Conservation (phyloP, 2,888 invertebrate genomes). For the Melieria crassipennis region DNA sequence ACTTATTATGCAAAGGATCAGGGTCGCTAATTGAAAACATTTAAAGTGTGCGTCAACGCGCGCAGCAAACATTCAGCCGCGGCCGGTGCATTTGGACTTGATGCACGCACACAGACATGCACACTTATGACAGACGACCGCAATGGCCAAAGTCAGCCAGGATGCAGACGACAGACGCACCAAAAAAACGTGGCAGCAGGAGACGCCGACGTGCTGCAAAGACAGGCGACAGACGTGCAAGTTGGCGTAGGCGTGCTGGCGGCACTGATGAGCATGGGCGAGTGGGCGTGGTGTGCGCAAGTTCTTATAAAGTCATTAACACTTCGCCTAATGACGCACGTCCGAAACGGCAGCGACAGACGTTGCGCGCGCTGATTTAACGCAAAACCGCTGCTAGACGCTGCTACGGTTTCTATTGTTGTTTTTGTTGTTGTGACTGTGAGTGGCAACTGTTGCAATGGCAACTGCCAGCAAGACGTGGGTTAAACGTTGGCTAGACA, state of each 20-base stretch:
- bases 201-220: neutral
- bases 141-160: no score
- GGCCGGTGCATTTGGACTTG: no score
- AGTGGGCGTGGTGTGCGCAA: conserved; percentile 22
- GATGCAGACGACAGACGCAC: no score
- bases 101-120: no score
- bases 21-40: no score
- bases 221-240: neutral
- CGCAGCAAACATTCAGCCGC: no score
- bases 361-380: conserved; percentile 20
- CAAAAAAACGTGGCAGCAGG: no score
- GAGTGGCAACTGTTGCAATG: neutral
- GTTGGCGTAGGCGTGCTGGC: conserved; percentile 13
- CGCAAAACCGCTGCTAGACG: neutral
- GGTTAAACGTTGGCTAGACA: no score
- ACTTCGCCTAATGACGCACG: conserved; percentile 35
- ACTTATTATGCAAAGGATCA: no score
- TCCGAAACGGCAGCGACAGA: neutral
- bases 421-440: neutral
- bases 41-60: no score
- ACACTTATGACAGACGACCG: no score
- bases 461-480: no score
- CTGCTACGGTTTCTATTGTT: neutral
- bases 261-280: neutral
- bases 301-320: conserved; percentile 44